Evolutionary conservation across 1,140 invertebrate genomes (phyloP), one percentile per base, ranked within the genome.

Genomic region (Ips typographus): DNA sequence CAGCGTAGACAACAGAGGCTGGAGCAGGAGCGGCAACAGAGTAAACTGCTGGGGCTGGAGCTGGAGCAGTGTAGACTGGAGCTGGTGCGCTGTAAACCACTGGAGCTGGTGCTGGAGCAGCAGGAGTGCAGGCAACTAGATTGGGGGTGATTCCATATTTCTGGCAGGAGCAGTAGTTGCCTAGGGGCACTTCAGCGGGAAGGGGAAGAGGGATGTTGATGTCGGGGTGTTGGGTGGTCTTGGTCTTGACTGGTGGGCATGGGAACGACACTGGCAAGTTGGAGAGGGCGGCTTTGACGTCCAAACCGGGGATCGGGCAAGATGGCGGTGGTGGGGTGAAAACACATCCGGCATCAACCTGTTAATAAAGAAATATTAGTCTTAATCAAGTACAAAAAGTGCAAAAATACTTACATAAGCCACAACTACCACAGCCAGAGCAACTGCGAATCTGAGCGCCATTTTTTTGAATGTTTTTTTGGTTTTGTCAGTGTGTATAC

Each of bases 91-190:
- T 37, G 40, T 39, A 8, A 38, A 7, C 4, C 4, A 53, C 47
- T 52, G 63, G 63, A 36, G 52, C 52, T 47, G 64, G 53, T 1
- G 44, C 64, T 40, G 53, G 55, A 22, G 42, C 36, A 6, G 42
- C 4, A 40, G 42, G 37, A 40, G 55, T 2, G 43, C 55, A 59
- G 38, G 55, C n/a, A 22, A 47, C 36, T 8, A 67, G 37, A 36
- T 42, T 38, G 6, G 65, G 65, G 22, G 37, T 68, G 47, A 68
- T 61, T 41, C 44, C 44, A 40, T 68, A 61, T 61, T 68, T 68
- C 40, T 68, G 65, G 65, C 65, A 68, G 7, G 58, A 38, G 57
- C 65, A 68, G 65, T 39, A 68, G 6, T 55, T 51, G 44, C 57
- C 65, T 8, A 68, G 42, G 22, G 65, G 65, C 44, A 68, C 61